phyloP scores from a whole-genome alignment of 2,113 vertebrate species.

The Antechinus stuartii region DNA sequence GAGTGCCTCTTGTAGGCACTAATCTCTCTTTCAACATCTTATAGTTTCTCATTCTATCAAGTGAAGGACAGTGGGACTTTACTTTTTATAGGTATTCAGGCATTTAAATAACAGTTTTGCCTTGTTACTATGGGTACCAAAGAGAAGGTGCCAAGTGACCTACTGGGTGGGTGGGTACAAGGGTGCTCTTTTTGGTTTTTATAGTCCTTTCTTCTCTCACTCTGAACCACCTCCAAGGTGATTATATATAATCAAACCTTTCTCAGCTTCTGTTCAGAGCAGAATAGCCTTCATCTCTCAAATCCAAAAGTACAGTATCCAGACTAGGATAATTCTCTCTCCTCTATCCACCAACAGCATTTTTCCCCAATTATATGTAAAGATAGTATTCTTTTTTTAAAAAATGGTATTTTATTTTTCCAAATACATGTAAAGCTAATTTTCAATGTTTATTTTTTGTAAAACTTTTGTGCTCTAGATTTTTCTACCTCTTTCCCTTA shows the following conservation, averaged over 20 bases:
- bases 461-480: no score
- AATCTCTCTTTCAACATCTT: constrained; percentile 29
- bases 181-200: constrained; percentile 29
- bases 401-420: no score
- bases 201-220: constrained; percentile 16
- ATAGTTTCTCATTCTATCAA: constrained; percentile 7
- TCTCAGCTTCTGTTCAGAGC: background rate
- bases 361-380: no score
- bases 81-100: background rate
- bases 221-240: background rate
- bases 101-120: constrained; percentile 43
- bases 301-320: background rate
- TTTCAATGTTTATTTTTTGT: no score
- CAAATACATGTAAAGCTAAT: no score
- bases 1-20: constrained; percentile 1
- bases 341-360: no score
- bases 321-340: background rate
- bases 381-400: no score
- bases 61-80: constrained; percentile 4
- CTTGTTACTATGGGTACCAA: constrained; percentile 52
- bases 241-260: background rate
- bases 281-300: background rate
- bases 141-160: constrained; percentile 23
- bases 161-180: constrained; percentile 28
- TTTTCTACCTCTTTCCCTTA: no score